Base-by-base conservation (phyloP, 1,140 invertebrate genomes). In the Paralvinella palmiformis region DNA sequence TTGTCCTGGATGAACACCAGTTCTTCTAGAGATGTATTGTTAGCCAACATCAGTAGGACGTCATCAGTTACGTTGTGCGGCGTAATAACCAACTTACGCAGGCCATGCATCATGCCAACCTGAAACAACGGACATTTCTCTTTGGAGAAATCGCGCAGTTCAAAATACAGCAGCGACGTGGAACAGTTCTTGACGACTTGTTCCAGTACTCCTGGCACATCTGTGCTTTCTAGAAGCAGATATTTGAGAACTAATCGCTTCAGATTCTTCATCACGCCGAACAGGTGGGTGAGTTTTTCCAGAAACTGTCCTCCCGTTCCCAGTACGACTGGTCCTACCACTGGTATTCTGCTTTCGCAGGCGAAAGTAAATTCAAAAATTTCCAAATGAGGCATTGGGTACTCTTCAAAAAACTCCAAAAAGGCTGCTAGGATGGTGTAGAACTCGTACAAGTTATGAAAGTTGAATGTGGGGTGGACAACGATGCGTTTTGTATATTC, bases 401-500 rank as follows among this genome's bases (percentile, higher is more conserved):
- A 68, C 15, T 69, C 65, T 13, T 77, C 75, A 48, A 72, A 78
- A 22, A 74, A 75, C 10, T 70, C 69, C 35, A 77, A 63, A 64
- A 71, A 78, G 3, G 66, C 59, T 22, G 64, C 66, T 44, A 91
- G 2, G 86, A 88, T 45, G 89, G 73, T 82, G 91, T 86, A 89
- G 70, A 91, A 91, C 75, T 91, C 89, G 71, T 88, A 91, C 2
- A 92, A 81, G 74, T 92, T 92, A 71, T 88, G 88, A 67, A 91
- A 91, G 75, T 91, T 91, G 29, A 84, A 81, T 82, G 88, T 89
- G 0, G 89, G 89, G 20, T 85, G 83, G 62, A 93, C 87, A 13
- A 88, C 83, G 3, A 92, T 75, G 13, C 81, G 83, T 55, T 86
- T 83, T 67, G 92, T 84, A 72, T 88, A 83, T 56, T 75, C 78